Base-by-base conservation (phyloP, 2,113 vertebrate genomes). In the Daboia siamensis region DNA sequence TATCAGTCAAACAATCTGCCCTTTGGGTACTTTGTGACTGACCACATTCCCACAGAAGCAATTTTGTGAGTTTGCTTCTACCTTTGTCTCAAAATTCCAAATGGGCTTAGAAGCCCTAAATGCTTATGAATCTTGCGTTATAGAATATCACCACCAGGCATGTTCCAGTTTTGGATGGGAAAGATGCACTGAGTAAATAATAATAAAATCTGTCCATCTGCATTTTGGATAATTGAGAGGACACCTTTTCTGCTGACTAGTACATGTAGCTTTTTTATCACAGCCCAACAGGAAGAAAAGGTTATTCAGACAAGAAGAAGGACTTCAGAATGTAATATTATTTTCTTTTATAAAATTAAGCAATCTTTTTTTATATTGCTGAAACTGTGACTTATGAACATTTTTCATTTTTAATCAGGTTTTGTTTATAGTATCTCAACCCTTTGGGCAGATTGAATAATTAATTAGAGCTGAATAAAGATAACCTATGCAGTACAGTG, bases 361-460 rank as follows among this genome's bases (percentile, higher is more conserved):
- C 9, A 69, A 86, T 74, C 52, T 69, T 84, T 92, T 21, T 57
- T n/a, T 1, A 91, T 93, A 74, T 4, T 90, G 91, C n/a, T n/a
- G 54, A 91, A 24, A 46, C 86, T 93, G 51, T 15, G 8, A 29
- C 90, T 91, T 90, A 86, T 86, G 80, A 64, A 61, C 91, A 89
- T 11, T 33, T 91, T 93, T 91, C 26, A 9, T 90, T 92, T 95
- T 94, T 92, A 57, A 55, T 7, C 33, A 74, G 48, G 24, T n/a
- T 94, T 94, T 9, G 2, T 5, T 92, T 96, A 52, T 86, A 94
- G 89, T 88, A 57, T 56, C 88, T 95, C 39, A n/a, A 0, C 0
- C 93, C 87, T 93, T 51, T 94, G 92, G 51, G 23, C 52, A 91
- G 69, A 20, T 24, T 95, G 95, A 95, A 95, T 95, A 93, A 96